Base-by-base conservation (phyloP, 2,797 vertebrate genomes). In the Cyprinella venusta region DNA sequence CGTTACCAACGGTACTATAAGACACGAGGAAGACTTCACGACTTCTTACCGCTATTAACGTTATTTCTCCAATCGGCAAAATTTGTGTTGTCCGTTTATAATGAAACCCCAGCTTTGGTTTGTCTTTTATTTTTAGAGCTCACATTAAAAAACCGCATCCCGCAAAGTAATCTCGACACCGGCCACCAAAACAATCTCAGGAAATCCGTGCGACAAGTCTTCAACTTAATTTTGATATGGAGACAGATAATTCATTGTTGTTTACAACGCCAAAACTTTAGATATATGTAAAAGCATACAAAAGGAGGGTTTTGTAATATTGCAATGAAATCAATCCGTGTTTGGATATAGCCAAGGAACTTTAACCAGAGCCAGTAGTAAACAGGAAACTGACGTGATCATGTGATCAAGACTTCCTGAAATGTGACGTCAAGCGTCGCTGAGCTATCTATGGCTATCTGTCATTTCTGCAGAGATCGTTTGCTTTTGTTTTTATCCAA, bases 341-440 rank as follows among this genome's bases (percentile, higher is more conserved):
- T 1, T 16, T 50, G 59, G 19, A 74, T 89, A 90, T 86, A 88
- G 87, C 87, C 8, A n/a, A 79, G 82, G 72, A 81, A 82, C 68
- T 74, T 79, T 84, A 87, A 81, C 74, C 56, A 80, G 81, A 77
- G 80, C 90, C 68, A 88, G 85, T 88, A 85, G 93, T 95, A 95
- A 95, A 95, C 95, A 95, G 94, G 95, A 95, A 95, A 90, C 68
- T 63, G 81, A 40, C 2, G 1, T 0, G 16, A 30, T 81, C 93
- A 95, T 86, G 92, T 95, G 94, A 94, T 88, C 80, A 80, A 70
- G 74, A 85, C 79, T 86, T 88, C 89, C 87, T 80, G 75, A 45
- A 71, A 75, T 40, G 0, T 81, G 76, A 89, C 86, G 88, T 82
- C 65, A 56, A 19, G 75, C n/a, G 67, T 70, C 40, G 10, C 24